phyloP scores from a whole-genome alignment of 2,797 vertebrate species.

The Cercopithecus petaurista region DNA sequence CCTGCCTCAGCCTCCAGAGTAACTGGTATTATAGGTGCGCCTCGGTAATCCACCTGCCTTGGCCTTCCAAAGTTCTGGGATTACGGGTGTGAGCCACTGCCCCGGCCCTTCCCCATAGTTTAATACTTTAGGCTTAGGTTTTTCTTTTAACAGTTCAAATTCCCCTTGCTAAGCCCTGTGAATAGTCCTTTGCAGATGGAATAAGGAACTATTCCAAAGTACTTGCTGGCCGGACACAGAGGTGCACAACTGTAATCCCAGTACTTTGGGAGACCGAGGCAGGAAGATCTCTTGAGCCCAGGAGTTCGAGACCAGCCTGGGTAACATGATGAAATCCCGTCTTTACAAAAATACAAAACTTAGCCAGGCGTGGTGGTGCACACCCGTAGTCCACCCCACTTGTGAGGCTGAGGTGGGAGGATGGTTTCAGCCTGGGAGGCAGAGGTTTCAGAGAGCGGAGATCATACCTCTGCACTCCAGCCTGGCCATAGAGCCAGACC shows the following conservation, averaged over 20 bases:
- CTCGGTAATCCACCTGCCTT: accelerated
- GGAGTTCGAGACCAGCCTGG: background rate
- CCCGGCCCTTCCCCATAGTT: background rate
- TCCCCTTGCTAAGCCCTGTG: background rate
- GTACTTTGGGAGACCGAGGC: background rate
- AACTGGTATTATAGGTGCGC: too few species aligned
- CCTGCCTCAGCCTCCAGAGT: too few species aligned
- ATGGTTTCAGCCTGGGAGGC: background rate
- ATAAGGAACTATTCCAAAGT: background rate
- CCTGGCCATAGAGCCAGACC: background rate
- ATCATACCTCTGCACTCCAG: background rate
- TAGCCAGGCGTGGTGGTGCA: background rate
- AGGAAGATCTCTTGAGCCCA: background rate
- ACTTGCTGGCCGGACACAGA: too few species aligned
- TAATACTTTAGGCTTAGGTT: background rate
- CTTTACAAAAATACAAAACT: background rate
- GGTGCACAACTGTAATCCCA: background rate
- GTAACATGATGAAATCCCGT: background rate
- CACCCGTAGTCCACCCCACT: background rate
- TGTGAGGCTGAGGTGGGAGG: background rate
- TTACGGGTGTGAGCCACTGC: too few species aligned
- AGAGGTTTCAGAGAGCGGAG: background rate
- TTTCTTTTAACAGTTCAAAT: background rate
- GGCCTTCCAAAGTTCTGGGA: too few species aligned
- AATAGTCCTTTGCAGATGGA: background rate